These are phyloP conservation scores for Muricea muricata DNA, from an alignment of 92 coral and sea anemone genomes.

Conservation along the genomic window DNA sequence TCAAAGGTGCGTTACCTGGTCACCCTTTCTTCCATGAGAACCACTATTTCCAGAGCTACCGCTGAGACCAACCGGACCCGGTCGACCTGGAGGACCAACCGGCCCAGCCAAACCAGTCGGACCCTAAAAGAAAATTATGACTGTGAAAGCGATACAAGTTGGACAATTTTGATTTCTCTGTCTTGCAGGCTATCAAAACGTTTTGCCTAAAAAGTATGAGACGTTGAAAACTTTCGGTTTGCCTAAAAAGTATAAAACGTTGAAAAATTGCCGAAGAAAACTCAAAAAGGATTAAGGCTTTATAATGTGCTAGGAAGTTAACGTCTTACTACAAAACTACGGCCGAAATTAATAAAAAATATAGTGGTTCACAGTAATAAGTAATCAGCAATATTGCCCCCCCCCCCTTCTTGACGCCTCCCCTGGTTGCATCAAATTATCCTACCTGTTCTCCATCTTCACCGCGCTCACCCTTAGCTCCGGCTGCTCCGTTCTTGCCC, in stretches of 20 bases:
- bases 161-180: too few species aligned
- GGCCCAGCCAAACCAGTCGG: conserved; percentile 5
- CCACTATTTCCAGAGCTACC: conserved; percentile 14
- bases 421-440: background rate
- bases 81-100: conserved; percentile 9
- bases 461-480: conserved; percentile 26
- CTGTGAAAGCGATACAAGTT: too few species aligned
- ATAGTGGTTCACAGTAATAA: too few species aligned
- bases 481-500: conserved; percentile 17
- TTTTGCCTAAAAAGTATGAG: too few species aligned
- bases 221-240: too few species aligned
- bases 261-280: background rate
- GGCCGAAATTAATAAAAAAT: too few species aligned
- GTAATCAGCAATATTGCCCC: too few species aligned
- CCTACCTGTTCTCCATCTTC: conserved; percentile 19
- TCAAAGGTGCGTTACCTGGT: too few species aligned
- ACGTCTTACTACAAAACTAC: background rate
- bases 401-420: too few species aligned
- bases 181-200: too few species aligned
- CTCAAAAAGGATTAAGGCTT: background rate
- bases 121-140: background rate
- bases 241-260: background rate
- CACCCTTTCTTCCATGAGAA: conserved; percentile 5
- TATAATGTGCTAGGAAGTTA: background rate
- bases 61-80: background rate